These are phyloP conservation scores for Cremastinae sp. DNA, from an alignment of 2,888 invertebrate species.

Conservation along the genomic window DNA sequence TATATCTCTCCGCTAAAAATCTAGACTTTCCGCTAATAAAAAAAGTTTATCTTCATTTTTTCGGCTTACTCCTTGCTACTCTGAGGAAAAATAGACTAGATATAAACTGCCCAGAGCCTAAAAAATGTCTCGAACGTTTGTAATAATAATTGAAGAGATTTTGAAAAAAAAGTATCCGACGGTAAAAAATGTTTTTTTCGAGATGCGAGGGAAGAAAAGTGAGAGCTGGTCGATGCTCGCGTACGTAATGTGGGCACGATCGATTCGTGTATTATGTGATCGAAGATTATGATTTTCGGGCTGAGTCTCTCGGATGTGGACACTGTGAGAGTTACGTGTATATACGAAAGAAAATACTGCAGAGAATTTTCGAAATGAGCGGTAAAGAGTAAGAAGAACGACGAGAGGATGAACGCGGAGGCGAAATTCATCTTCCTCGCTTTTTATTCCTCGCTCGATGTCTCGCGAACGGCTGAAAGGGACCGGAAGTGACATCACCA, in stretches of 20 bases:
- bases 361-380: conserved; percentile 25
- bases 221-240: conserved; percentile 30
- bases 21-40: conserved; percentile 3
- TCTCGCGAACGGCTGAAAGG: conserved; percentile 1
- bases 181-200: neutral
- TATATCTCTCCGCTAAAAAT: conserved; percentile 11
- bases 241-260: conserved; percentile 1
- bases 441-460: conserved; percentile 8
- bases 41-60: conserved; percentile 11
- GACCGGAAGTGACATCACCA: conserved; percentile 52
- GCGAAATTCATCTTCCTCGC: conserved; percentile 11
- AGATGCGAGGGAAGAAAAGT: conserved; percentile 48
- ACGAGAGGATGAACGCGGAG: neutral
- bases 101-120: no score
- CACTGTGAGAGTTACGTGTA: no score
- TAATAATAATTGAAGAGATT: no score
- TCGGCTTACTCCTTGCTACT: no score
- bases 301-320: conserved; percentile 23
- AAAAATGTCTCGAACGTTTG: no score
- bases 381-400: neutral
- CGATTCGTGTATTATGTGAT: conserved; percentile 51
- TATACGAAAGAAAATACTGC: neutral
- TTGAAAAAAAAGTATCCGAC: no score
- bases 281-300: conserved; percentile 44
- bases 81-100: no score